phyloP scores from a whole-genome alignment of 2,113 vertebrate species.

The Cercocebus atys region DNA sequence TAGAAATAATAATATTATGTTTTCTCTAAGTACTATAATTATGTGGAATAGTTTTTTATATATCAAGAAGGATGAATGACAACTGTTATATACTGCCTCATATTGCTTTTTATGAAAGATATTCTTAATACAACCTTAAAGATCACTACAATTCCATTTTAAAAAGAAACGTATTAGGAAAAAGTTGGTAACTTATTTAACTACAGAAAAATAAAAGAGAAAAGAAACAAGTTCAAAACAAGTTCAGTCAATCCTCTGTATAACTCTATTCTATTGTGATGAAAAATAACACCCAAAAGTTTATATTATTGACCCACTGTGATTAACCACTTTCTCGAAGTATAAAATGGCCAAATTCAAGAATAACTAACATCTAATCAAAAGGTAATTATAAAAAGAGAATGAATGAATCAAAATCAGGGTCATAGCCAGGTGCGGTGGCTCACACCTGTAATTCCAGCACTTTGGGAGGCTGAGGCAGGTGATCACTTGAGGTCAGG shows the following conservation, averaged over 20 bases:
- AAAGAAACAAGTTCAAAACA: slow-evolving; percentile 21
- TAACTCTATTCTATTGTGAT: neutral
- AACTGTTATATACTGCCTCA: neutral
- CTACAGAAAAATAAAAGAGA: neutral
- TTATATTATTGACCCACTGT: neutral
- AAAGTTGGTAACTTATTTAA: neutral
- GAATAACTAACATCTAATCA: slow-evolving; percentile 31
- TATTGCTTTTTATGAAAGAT: neutral
- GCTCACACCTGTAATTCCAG: too few relatives aligned
- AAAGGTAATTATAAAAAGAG: neutral
- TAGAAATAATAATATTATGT: slow-evolving; percentile 1
- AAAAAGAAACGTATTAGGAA: neutral
- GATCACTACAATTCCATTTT: neutral
- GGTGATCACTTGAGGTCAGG: too few relatives aligned
- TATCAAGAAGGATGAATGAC: neutral
- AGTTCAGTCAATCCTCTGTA: neutral
- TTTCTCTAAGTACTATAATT: neutral
- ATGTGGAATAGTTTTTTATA: neutral
- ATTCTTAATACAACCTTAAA: neutral
- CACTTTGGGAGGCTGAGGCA: too few relatives aligned
- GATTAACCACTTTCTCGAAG: neutral
- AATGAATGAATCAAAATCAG: neutral
- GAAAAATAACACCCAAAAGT: slow-evolving; percentile 5
- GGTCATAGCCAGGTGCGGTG: neutral
- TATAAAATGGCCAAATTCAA: neutral